phyloP scores from a whole-genome alignment of 2,113 vertebrate genomes.

The Candoia aspera region DNA sequence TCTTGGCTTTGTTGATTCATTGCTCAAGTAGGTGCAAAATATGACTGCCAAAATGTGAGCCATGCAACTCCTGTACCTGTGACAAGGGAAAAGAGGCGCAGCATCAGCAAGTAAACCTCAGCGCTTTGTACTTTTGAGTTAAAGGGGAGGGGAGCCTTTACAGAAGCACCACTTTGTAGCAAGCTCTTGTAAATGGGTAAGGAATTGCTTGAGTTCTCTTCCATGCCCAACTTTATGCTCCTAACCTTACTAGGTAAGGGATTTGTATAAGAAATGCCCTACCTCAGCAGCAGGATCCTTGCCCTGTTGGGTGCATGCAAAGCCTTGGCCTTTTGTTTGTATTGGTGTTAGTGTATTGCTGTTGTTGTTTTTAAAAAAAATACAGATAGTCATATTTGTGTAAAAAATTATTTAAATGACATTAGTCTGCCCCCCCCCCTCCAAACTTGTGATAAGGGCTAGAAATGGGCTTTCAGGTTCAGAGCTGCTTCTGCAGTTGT shows the following conservation, averaged over 20 bases:
- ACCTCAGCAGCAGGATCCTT: not conserved
- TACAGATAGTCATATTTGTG: slow-evolving; percentile 47
- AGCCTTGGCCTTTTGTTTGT: not conserved
- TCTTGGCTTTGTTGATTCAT: not conserved
- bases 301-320: not conserved
- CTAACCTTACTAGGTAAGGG: not conserved
- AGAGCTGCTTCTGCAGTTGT: not conserved
- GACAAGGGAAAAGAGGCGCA: not conserved
- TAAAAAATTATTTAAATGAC: slow-evolving; percentile 81
- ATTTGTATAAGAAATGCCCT: not conserved
- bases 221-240: not conserved
- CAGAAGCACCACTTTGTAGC: not conserved
- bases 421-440: not conserved
- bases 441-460: not conserved
- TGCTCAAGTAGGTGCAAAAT: not conserved
- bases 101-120: not conserved
- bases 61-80: not conserved
- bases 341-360: not conserved
- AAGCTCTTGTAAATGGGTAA: not conserved
- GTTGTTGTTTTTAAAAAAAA: not conserved
- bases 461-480: not conserved
- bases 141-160: not conserved
- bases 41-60: not conserved
- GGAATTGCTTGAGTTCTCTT: not conserved
- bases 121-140: not conserved